Percentiles rank a stretch among this genome's conserved stretches.
Conservation (phyloP, 2,888 invertebrate genomes). For the Sericinus montela region DNA sequence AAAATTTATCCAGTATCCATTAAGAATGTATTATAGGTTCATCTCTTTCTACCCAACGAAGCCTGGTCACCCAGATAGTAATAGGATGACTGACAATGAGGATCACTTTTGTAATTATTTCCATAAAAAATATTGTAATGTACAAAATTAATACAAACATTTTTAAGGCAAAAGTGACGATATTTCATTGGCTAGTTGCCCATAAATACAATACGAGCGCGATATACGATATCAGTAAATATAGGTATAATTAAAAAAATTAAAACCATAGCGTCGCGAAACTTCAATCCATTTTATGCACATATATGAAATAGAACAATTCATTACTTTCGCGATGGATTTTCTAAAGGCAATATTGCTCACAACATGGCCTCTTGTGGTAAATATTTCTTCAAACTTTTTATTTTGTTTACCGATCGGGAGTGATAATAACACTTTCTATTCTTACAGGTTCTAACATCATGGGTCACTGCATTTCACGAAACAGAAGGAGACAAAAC, state of each 20-base stretch:
- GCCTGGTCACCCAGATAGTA: too few relatives aligned
- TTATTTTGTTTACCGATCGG: neutral
- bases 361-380: conserved; percentile 37
- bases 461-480: conserved; percentile 28
- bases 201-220: conserved; percentile 2
- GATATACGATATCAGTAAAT: conserved; percentile 29
- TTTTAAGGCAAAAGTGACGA: too few relatives aligned
- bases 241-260: conserved; percentile 33
- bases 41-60: too few relatives aligned
- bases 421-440: conserved; percentile 8
- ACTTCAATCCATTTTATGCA: conserved; percentile 21
- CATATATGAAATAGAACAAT: conserved; percentile 4
- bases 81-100: too few relatives aligned
- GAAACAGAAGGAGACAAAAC: conserved; percentile 33
- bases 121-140: too few relatives aligned
- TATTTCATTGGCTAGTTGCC: conserved; percentile 1
- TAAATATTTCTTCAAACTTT: conserved; percentile 28
- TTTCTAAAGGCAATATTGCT: conserved; percentile 30
- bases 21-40: too few relatives aligned
- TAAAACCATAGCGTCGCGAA: conserved; percentile 50
- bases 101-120: too few relatives aligned
- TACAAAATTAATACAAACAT: too few relatives aligned
- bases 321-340: conserved; percentile 23
- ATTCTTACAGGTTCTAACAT: conserved; percentile 29
- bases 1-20: too few relatives aligned